Percentiles rank a stretch among this genome's conserved stretches.
Evolutionary conservation across 2,888 invertebrate species (phyloP).

Genomic region (Parnassius mnemosyne): DNA sequence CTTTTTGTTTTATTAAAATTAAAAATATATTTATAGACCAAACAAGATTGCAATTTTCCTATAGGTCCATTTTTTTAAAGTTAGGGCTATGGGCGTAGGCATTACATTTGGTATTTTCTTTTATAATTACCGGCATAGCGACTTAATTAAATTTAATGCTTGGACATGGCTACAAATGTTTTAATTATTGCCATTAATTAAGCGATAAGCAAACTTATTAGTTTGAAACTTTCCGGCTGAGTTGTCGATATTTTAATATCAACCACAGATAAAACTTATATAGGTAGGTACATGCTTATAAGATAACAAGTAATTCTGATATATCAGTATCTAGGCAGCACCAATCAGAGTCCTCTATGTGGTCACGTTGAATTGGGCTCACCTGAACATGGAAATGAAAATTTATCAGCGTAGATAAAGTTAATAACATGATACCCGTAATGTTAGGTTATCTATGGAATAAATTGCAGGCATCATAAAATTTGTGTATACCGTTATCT

Average conservation of each 20-base stretch:
- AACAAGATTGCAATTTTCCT: no score
- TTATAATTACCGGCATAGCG: no score
- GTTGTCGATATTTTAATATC: constrained; percentile 16
- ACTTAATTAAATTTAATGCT: no score
- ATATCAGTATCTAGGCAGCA: constrained; percentile 26
- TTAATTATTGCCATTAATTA: no score
- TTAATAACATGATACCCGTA: constrained; percentile 12
- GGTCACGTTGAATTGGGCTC: constrained; percentile 25
- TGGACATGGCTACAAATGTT: no score
- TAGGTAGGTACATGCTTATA: background rate
- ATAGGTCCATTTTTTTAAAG: no score
- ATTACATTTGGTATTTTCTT: no score
- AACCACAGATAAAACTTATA: constrained; percentile 19
- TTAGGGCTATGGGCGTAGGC: no score
- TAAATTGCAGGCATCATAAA: constrained; percentile 21
- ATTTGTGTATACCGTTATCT: constrained; percentile 7
- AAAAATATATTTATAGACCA: no score
- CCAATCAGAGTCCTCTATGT: constrained; percentile 31
- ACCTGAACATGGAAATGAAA: constrained; percentile 31
- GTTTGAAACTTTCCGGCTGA: constrained; percentile 13
- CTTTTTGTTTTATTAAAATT: constrained; percentile 10
- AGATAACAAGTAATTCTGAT: constrained; percentile 30
- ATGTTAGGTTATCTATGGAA: constrained; percentile 19
- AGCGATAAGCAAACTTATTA: no score
- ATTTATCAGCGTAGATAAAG: constrained; percentile 32